These are phyloP conservation scores for Perdita meconis DNA, from an alignment of 2,888 invertebrate species.

Conservation along the genomic window DNA sequence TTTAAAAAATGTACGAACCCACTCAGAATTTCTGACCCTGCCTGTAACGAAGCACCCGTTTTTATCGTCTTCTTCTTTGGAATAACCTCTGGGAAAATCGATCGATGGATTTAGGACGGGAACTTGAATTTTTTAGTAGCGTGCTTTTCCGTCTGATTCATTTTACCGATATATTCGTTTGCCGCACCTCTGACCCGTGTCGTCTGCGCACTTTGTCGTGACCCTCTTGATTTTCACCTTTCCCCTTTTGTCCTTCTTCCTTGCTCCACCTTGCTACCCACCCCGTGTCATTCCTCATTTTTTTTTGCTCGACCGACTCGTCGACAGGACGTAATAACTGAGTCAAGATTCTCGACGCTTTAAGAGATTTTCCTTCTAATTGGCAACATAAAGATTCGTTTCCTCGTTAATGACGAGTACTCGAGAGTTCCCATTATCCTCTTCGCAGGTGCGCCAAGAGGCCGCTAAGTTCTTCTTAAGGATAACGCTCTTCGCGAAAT, in stretches of 20 bases:
- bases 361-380: constrained; percentile 55
- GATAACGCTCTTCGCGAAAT: neutral
- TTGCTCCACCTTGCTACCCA: neutral
- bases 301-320: constrained; percentile 38
- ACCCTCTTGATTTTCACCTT: constrained; percentile 50
- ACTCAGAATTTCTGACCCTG: constrained; percentile 28
- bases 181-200: constrained; percentile 47
- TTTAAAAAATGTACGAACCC: constrained; percentile 45
- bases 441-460: neutral
- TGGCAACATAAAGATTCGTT: constrained; percentile 55
- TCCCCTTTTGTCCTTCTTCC: constrained; percentile 34
- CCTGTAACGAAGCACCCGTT: constrained; percentile 23
- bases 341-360: constrained; percentile 38
- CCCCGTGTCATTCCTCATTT: constrained; percentile 24
- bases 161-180: constrained; percentile 71
- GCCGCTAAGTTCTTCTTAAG: neutral
- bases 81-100: constrained; percentile 53
- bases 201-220: constrained; percentile 11
- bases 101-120: constrained; percentile 61
- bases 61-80: neutral
- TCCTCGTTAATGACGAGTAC: constrained; percentile 51
- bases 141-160: constrained; percentile 59
- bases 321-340: constrained; percentile 58
- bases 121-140: constrained; percentile 48
- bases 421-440: constrained; percentile 39